These are phyloP conservation scores for Gryllus bimaculatus DNA, from an alignment of 1,140 invertebrate genomes.

Conservation along the genomic window DNA sequence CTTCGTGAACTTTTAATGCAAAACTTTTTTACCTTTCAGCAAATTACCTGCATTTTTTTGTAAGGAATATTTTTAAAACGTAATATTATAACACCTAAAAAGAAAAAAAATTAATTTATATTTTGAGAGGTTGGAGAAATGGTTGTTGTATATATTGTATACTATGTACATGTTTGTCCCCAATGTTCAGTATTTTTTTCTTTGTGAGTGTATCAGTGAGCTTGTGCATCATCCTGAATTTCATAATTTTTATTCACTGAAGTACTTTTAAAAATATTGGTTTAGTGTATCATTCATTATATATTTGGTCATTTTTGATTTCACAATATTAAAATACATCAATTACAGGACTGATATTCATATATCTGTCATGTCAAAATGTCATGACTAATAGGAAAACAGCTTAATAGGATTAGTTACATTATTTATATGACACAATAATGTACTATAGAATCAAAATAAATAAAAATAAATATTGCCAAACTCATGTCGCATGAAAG, in stretches of 20 bases:
- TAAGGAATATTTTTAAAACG: conserved; percentile 14
- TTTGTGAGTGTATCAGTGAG: neutral
- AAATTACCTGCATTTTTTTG: conserved; percentile 17
- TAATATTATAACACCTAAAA: conserved; percentile 6
- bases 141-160: neutral
- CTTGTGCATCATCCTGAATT: neutral
- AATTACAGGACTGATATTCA: no score
- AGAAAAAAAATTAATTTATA: neutral
- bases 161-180: neutral
- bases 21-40: conserved; percentile 19
- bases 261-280: neutral
- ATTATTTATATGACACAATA: no score
- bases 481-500: no score
- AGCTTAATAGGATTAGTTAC: no score
- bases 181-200: neutral
- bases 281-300: no score
- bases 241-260: neutral
- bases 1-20: neutral
- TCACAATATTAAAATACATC: no score
- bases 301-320: no score
- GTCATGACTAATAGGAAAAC: no score
- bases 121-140: neutral
- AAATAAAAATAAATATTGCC: no score
- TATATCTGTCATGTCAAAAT: no score
- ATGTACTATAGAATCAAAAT: no score